These are phyloP conservation scores for Etheostoma perlongum DNA, from an alignment of 2,797 vertebrate genomes.

Conservation along the genomic window DNA sequence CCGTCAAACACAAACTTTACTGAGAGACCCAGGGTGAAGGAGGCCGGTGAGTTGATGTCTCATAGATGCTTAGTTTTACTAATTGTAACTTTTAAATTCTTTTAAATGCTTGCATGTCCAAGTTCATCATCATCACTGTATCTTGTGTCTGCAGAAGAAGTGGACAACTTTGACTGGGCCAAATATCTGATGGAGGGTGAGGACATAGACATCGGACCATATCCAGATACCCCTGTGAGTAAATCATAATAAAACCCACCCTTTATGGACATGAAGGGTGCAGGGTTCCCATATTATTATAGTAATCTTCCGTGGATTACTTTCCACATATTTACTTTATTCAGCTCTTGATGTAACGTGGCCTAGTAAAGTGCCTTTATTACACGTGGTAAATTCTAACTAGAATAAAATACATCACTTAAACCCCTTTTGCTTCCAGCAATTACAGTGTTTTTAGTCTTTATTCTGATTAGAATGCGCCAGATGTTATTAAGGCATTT, in stretches of 20 bases:
- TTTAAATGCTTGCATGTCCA: neutral
- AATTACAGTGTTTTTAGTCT: too few relatives aligned
- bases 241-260: neutral
- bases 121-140: neutral
- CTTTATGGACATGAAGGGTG: neutral
- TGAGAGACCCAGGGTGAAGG: conserved; percentile 91
- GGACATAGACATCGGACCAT: conserved; percentile 88
- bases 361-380: too few relatives aligned
- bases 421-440: too few relatives aligned
- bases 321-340: too few relatives aligned
- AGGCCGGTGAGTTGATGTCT: conserved; percentile 84
- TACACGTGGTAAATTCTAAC: too few relatives aligned
- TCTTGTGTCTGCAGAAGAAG: conserved; percentile 82
- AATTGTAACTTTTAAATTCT: neutral
- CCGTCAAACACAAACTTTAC: conserved; percentile 92
- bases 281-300: too few relatives aligned
- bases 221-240: conserved; percentile 93
- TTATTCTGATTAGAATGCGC: too few relatives aligned
- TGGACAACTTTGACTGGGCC: conserved; percentile 94
- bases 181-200: conserved; percentile 95
- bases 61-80: neutral
- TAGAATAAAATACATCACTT: too few relatives aligned
- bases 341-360: too few relatives aligned
- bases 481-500: too few relatives aligned
- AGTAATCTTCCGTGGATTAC: too few relatives aligned